Evolutionary conservation across 1,140 invertebrate genomes (phyloP).

Genomic region (Andrena cerasifolii): DNA sequence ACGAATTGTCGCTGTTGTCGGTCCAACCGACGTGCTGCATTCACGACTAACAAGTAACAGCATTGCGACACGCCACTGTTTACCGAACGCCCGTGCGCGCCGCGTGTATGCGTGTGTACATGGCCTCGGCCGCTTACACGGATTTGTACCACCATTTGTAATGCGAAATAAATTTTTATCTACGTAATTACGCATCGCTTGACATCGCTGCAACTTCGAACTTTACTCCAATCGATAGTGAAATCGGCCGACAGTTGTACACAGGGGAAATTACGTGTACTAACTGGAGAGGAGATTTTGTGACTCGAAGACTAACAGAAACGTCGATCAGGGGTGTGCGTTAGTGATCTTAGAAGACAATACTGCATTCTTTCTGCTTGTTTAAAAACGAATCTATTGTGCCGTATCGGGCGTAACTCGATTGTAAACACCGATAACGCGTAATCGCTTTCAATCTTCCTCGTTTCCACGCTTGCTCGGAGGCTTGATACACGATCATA

Average conservation of each 20-base stretch:
- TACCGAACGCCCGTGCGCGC: not conserved
- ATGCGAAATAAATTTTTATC: constrained; percentile 32
- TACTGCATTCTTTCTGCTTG: not conserved
- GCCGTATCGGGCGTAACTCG: not conserved
- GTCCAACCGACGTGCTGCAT: constrained; percentile 13
- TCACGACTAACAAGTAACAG: constrained; percentile 33
- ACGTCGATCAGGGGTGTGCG: not conserved
- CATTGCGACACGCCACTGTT: constrained; percentile 40
- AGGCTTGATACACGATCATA: not conserved
- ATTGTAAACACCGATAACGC: constrained; percentile 16
- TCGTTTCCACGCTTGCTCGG: too few relatives aligned
- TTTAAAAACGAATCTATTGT: constrained; percentile 10
- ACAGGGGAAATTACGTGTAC: not conserved
- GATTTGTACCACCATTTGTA: constrained; percentile 9
- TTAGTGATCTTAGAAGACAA: constrained; percentile 30
- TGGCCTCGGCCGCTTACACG: not conserved
- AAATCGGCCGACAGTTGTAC: not conserved
- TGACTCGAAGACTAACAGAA: not conserved
- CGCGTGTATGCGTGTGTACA: not conserved
- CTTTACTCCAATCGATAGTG: constrained; percentile 24
- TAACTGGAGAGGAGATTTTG: not conserved
- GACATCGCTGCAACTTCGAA: constrained; percentile 31
- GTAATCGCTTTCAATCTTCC: not conserved
- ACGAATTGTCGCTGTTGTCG: constrained; percentile 41
- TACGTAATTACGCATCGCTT: constrained; percentile 24